Conservation (phyloP, 2,888 invertebrate species). For the Oscheius sp. region DNA sequence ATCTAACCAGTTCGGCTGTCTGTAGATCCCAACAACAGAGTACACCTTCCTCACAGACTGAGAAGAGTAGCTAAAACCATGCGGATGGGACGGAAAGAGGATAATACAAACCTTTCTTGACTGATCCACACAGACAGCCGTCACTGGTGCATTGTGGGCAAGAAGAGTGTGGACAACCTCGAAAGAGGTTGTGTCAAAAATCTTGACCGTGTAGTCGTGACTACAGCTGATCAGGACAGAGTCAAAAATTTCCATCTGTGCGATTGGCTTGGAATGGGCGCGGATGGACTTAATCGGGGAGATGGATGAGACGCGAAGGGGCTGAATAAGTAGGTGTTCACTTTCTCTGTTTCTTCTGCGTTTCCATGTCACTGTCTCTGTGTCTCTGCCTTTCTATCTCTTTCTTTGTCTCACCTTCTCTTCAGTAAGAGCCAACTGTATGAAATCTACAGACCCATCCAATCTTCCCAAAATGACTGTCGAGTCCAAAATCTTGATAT, state of each 20-base stretch:
- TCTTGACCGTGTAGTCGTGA: conserved; percentile 46
- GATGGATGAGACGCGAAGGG: conserved; percentile 44
- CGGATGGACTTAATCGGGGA: conserved; percentile 38
- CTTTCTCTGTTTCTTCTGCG: no score
- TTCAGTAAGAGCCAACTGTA: conserved; percentile 42
- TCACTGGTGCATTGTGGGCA: conserved; percentile 62
- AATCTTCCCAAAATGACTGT: conserved; percentile 59
- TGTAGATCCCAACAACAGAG: conserved; percentile 68
- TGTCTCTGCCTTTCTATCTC: neutral
- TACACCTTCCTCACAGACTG: conserved; percentile 65
- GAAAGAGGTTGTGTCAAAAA: neutral
- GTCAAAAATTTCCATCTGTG: conserved; percentile 35
- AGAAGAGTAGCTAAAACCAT: conserved; percentile 52
- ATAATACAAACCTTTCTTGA: conserved; percentile 5
- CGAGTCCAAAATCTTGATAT: conserved; percentile 34
- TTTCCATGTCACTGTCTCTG: no score
- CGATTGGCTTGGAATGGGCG: conserved; percentile 58
- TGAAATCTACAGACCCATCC: conserved; percentile 64
- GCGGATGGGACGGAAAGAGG: neutral
- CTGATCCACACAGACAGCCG: conserved; percentile 48
- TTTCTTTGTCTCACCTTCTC: conserved; percentile 13
- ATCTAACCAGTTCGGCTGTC: conserved; percentile 45
- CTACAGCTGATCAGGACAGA: conserved; percentile 46
- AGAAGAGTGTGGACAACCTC: conserved; percentile 48
- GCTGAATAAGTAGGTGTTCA: neutral